Evolutionary conservation across 2,888 invertebrate species (phyloP), one percentile per base, ranked within the genome.

Genomic region (Heliconius aoede): DNA sequence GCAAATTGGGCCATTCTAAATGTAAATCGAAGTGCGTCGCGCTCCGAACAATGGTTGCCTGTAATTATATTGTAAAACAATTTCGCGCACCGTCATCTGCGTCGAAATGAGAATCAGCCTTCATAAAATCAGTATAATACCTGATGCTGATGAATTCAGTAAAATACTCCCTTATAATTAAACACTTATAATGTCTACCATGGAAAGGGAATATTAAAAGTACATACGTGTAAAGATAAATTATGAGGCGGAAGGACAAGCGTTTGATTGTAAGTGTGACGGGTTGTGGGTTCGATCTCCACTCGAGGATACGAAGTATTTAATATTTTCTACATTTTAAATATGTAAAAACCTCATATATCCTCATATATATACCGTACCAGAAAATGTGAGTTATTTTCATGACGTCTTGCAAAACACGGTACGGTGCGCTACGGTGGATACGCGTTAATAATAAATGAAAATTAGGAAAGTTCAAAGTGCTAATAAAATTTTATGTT

Each of bases 41-140:
- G 80, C 86, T 84, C 84, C 82, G 87, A 85, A 91, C 91, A 90
- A 91, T 89, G 86, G 88, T 85, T 83, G 84, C 82, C 85, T 85
- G 88, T 91, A 92, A 93, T 92, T 92, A 90, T 91, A 93, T 92
- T 91, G 90, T 90, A 89, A 91, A 92, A 90, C 90, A 90, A 93
- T 92, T 93, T 87, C 84, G 87, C 86, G 86, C 83, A 71, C 78
- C 73, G 73, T 72, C 58, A 69, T 76, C 61, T 68, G 73, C 86
- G 85, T 83, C 55, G 84, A 87, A 90, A 89, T 89, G 86, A 89
- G 88, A 91, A 89, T 89, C 86, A 86, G 80, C 85, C 86, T 87
- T 88, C 87, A 89, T 89, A 88, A 86, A 86, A 87, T 81, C 81
- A 13, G 36, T 82, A 81, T 85, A 87, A 88, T 86, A 80, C 82